Percentiles rank a stretch among this genome's conserved stretches.
Evolutionary conservation across 2,113 vertebrate genomes (phyloP).

Genomic region (Limanda limanda): DNA sequence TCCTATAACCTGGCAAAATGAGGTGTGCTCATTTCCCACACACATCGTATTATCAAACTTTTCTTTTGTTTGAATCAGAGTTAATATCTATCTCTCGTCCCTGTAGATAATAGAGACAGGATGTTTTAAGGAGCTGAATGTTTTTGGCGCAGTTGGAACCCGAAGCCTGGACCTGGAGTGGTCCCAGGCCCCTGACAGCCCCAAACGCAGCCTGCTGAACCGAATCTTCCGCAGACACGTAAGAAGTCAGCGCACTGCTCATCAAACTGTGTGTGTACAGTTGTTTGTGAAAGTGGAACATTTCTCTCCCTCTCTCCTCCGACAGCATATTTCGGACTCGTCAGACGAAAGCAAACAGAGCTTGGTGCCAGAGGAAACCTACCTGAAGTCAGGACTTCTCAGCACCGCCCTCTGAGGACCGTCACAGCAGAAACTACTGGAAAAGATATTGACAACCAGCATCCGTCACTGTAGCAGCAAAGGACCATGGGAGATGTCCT

Average conservation of each 20-base stretch:
- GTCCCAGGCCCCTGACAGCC: conserved; percentile 34
- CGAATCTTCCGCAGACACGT: conserved; percentile 82
- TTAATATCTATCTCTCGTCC: too few relatives aligned
- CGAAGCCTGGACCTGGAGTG: conserved; percentile 83
- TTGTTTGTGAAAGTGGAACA: not conserved
- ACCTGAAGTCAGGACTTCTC: conserved; percentile 24
- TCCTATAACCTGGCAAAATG: conserved; percentile 87
- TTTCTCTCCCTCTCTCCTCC: not conserved
- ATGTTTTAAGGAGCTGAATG: conserved; percentile 87
- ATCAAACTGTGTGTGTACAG: not conserved
- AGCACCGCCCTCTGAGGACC: conserved; percentile 32
- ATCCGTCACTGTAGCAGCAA: not conserved
- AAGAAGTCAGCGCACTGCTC: conserved; percentile 29
- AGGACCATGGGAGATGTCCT: not conserved
- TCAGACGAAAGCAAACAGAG: conserved; percentile 21
- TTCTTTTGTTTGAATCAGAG: not conserved
- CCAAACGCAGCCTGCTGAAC: conserved; percentile 75
- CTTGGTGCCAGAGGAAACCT: conserved; percentile 15
- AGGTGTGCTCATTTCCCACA: conserved; percentile 71
- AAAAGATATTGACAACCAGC: not conserved
- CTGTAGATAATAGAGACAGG: conserved; percentile 86
- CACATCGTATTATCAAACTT: too few relatives aligned
- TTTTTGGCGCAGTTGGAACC: conserved; percentile 79
- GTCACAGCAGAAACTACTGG: not conserved
- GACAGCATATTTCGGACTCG: conserved; percentile 30